Percentiles rank a stretch among this genome's conserved stretches.
Evolutionary conservation across 2,797 vertebrate genomes (phyloP).

Genomic region (Tapera naevia): DNA sequence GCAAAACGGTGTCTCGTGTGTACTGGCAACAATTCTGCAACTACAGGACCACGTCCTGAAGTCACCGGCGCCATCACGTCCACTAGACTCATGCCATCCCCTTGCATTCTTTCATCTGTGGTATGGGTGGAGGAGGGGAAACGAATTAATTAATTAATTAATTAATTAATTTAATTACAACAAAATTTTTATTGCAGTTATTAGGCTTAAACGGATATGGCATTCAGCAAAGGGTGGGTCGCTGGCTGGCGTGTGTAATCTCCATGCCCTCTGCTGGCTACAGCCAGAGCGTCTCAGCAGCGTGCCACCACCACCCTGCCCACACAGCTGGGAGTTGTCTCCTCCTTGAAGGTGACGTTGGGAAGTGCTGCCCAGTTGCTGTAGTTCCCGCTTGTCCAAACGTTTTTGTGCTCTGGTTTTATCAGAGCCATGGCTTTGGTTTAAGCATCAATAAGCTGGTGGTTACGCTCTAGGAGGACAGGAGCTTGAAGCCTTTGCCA

Average conservation of each 20-base stretch:
- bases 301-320: constrained; percentile 28
- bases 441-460: not conserved
- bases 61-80: not conserved
- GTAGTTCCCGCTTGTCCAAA: not conserved
- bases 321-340: not conserved
- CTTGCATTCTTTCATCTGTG: not conserved
- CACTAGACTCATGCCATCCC: not conserved
- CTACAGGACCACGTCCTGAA: fast-evolving
- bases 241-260: constrained; percentile 12
- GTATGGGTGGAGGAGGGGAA: not conserved
- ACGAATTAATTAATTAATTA: not conserved
- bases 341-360: not conserved
- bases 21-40: not conserved
- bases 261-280: constrained; percentile 72
- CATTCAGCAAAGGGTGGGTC: not conserved
- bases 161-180: not conserved
- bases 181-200: not conserved
- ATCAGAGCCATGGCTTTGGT: not conserved
- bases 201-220: not conserved
- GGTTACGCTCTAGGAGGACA: not conserved
- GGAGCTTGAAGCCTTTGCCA: not conserved
- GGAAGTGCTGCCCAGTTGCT: not conserved
- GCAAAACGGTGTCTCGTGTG: fast-evolving
- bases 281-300: constrained; percentile 20
- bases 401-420: not conserved